Evolutionary conservation across 2,113 vertebrate species (phyloP), one percentile per base, ranked within the genome.

Genomic region (Connochaetes taurinus): DNA sequence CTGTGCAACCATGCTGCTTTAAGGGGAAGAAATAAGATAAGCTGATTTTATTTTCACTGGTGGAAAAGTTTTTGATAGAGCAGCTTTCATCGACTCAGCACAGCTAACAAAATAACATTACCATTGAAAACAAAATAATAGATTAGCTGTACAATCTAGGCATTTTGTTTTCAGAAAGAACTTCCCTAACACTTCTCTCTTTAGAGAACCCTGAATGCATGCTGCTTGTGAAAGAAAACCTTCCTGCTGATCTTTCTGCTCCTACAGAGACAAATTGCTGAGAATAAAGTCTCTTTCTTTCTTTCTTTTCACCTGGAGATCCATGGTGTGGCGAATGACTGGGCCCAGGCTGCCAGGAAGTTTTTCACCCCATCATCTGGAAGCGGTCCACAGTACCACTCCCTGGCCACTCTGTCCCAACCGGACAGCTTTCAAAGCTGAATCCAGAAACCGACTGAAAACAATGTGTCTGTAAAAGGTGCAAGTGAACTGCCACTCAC

Each of bases 11-110:
- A 94, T 29, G 92, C 58, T 67, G 91, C 25, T 5, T 12, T 93
- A 81, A 97, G 78, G 96, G 95, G 57, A 55, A 97, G 86, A 97
- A 97, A 94, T 45, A 76, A 96, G 89, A 97, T 80, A 94, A 97
- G 95, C 78, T 87, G 82, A 98, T 98, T 98, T 98, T 95, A 96
- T 98, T 98, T 97, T 90, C 62, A 85, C 82, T 71, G 64, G 67
- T 96, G 86, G 78, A 95, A 95, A 94, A 96, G 52, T 95, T 97
- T 96, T 98, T 91, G 84, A 25, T 0, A 97, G 85, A 97, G 57
- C 43, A 52, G 52, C 90, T 96, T 97, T 96, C 95, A 97, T 17
- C 0, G 0, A 92, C 80, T 25, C 96, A 97, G 76, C 60, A 93
- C 13, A 95, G 33, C 76, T 95, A 96, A 97, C 76, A 96, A 98